Evolutionary conservation across 92 coral and sea anemone species (phyloP).

Genomic region (Epizoanthus stellaris): DNA sequence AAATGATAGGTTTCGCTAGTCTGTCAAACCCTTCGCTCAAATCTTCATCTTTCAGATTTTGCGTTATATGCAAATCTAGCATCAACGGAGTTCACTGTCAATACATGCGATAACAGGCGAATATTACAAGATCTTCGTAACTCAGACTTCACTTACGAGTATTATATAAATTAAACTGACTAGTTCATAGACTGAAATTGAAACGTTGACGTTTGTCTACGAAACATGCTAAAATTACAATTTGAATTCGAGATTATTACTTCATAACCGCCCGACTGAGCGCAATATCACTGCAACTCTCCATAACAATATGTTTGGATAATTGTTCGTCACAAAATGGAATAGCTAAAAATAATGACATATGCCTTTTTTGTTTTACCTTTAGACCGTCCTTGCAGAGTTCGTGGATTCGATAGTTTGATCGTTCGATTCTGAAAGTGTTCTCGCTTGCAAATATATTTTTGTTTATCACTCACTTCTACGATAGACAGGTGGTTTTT

Average conservation of each 20-base stretch:
- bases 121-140: too few species aligned
- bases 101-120: too few species aligned
- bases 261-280: not conserved
- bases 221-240: not conserved
- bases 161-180: too few species aligned
- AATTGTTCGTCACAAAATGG: not conserved
- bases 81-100: too few species aligned
- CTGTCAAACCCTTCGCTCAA: not conserved
- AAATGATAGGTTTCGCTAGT: too few species aligned
- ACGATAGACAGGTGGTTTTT: constrained; percentile 37
- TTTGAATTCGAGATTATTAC: not conserved
- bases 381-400: not conserved
- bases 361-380: not conserved
- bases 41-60: not conserved
- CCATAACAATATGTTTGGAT: not conserved
- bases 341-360: not conserved
- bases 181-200: not conserved
- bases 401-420: not conserved
- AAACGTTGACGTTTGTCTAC: not conserved
- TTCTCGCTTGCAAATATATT: constrained; percentile 21
- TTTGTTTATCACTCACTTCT: constrained; percentile 34
- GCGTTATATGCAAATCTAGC: too few species aligned
- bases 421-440: constrained; percentile 23
- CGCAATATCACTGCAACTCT: not conserved
- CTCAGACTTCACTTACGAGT: too few species aligned